Percentiles rank a stretch among this genome's conserved stretches.
phyloP scores from a whole-genome alignment of 2,888 invertebrate species.

The Caenorhabditis sp. region DNA sequence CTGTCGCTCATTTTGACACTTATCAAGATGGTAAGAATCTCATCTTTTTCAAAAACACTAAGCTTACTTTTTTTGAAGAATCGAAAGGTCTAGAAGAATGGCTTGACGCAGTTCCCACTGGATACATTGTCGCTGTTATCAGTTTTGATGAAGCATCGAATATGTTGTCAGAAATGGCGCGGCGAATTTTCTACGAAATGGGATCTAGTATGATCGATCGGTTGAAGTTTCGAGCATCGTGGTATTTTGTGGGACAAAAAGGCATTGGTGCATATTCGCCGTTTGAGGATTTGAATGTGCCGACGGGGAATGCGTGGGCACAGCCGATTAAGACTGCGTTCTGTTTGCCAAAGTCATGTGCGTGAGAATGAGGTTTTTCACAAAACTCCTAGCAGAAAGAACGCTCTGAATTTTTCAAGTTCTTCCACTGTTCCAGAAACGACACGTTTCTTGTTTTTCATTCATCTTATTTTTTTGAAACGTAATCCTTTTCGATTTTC shows the following conservation, averaged over 20 bases:
- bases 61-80: constrained; percentile 64
- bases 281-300: constrained; percentile 72
- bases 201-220: constrained; percentile 76
- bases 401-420: too few relatives aligned
- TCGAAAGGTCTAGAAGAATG: constrained; percentile 73
- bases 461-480: too few relatives aligned
- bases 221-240: constrained; percentile 75
- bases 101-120: constrained; percentile 70
- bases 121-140: constrained; percentile 75
- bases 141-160: constrained; percentile 76
- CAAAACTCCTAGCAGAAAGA: too few relatives aligned
- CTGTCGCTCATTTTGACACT: constrained; percentile 75
- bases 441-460: too few relatives aligned
- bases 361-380: too few relatives aligned
- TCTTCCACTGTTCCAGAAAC: too few relatives aligned
- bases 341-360: constrained; percentile 73
- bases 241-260: constrained; percentile 71
- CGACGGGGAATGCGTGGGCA: constrained; percentile 71
- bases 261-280: constrained; percentile 75
- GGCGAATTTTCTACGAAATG: constrained; percentile 74
- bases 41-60: not conserved
- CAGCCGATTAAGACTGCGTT: constrained; percentile 72
- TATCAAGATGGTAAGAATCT: constrained; percentile 73
- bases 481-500: too few relatives aligned
- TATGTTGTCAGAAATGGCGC: constrained; percentile 74